Percentiles rank a stretch among this genome's conserved stretches.
Conservation (phyloP, 2,888 invertebrate species). For the Plagodis dolabraria region DNA sequence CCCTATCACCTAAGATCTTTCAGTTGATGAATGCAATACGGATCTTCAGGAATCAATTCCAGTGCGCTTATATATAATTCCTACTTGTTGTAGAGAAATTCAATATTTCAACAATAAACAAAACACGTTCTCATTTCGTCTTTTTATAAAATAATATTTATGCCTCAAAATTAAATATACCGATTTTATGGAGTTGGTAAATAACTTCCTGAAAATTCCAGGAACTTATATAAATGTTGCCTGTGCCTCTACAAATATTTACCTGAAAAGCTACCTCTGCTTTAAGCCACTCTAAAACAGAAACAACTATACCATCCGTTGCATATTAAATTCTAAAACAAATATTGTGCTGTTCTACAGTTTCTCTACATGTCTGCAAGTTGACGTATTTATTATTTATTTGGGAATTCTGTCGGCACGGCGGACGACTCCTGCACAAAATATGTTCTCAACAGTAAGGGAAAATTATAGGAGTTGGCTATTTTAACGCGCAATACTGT, state of each 20-base stretch:
- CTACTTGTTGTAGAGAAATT: too few relatives aligned
- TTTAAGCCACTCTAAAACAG: constrained; percentile 32
- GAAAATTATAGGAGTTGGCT: too few relatives aligned
- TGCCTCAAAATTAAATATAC: not conserved
- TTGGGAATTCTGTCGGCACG: constrained; percentile 74
- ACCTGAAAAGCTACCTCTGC: constrained; percentile 13
- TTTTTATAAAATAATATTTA: too few relatives aligned
- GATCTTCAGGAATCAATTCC: too few relatives aligned
- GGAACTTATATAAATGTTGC: constrained; percentile 14
- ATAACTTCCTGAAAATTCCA: not conserved
- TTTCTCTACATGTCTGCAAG: constrained; percentile 42
- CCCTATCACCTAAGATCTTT: too few relatives aligned
- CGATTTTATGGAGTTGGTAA: not conserved
- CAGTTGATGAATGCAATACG: too few relatives aligned
- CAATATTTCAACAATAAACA: too few relatives aligned
- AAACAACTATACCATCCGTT: constrained; percentile 42
- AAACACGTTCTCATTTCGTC: too few relatives aligned
- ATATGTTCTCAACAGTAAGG: not conserved
- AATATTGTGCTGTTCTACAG: constrained; percentile 41
- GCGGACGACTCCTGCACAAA: constrained; percentile 37
- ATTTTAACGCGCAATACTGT: too few relatives aligned
- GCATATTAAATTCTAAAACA: constrained; percentile 66
- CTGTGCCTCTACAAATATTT: constrained; percentile 20
- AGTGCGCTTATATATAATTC: too few relatives aligned
- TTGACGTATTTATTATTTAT: constrained; percentile 83